Percentiles rank a stretch among this genome's conserved stretches.
Conservation (phyloP, 2,113 vertebrate species). For the Capreolus pygargus region DNA sequence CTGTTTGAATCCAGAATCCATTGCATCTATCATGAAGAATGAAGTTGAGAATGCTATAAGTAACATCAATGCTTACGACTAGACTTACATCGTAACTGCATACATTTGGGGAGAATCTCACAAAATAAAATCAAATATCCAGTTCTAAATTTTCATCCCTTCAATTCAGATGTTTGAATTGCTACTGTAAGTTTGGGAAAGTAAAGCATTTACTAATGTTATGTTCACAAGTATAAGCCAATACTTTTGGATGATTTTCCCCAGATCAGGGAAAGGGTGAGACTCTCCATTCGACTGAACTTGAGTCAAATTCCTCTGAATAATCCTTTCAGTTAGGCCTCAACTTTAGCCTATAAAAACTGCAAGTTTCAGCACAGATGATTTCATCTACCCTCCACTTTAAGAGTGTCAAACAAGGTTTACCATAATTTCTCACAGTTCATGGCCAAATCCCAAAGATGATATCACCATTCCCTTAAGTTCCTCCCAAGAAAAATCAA, state of each 20-base stretch:
- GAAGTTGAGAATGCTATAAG: not conserved
- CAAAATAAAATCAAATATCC: not conserved
- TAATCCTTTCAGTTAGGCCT: not conserved
- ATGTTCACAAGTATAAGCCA: not conserved
- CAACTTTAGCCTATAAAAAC: not conserved
- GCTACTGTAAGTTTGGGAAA: not conserved
- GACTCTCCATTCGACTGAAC: not conserved
- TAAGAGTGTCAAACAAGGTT: not conserved
- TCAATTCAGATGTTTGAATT: not conserved
- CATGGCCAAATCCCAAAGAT: not conserved
- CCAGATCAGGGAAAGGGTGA: not conserved
- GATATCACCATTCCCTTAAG: not conserved
- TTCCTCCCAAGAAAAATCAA: not conserved
- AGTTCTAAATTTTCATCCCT: not conserved
- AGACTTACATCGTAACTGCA: not conserved
- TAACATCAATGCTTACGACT: not conserved
- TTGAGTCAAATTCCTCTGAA: not conserved
- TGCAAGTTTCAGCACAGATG: not conserved
- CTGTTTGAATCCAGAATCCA: not conserved
- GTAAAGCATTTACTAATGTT: not conserved
- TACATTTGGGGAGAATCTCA: not conserved
- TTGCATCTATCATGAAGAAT: not conserved
- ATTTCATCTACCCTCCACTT: not conserved
- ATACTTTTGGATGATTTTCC: not conserved
- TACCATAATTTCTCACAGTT: not conserved